A percentile compares a stretch with the other conserved stretches of the same genome.
Evolutionary conservation across 30 jellyfish, hydroid and myxozoan genomes (phyloP).

Genomic region (Nemopilema nomurai): DNA sequence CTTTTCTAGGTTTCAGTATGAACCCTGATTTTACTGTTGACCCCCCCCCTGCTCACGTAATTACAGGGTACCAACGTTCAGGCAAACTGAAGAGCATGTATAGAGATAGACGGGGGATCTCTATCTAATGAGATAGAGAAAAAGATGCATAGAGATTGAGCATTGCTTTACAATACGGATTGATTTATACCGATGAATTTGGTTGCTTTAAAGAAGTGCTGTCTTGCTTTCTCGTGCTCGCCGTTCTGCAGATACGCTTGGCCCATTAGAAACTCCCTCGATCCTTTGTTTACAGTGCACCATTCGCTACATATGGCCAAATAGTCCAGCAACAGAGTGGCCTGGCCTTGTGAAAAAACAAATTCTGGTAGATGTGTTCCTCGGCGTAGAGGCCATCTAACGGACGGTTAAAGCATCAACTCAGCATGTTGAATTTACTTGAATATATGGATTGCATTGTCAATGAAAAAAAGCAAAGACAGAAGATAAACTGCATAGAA

Average conservation of each 20-base stretch:
- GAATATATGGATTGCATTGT: not conserved
- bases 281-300: conserved; percentile 75
- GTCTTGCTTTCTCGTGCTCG: conserved; percentile 76
- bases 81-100: too few relatives aligned
- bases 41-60: too few relatives aligned
- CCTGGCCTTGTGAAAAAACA: conserved; percentile 83
- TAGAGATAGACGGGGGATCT: too few relatives aligned
- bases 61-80: too few relatives aligned
- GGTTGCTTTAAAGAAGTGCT: conserved; percentile 72
- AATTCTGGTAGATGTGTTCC: conserved; percentile 83
- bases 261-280: conserved; percentile 71
- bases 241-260: conserved; percentile 84
- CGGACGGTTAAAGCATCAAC: not conserved
- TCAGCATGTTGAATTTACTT: not conserved
- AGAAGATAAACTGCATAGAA: not conserved
- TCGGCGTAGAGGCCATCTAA: conserved; percentile 54
- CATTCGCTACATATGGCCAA: conserved; percentile 63
- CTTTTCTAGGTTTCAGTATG: too few relatives aligned
- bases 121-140: too few relatives aligned
- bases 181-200: conserved; percentile 83
- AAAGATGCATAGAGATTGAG: too few relatives aligned
- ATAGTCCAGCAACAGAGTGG: conserved; percentile 61
- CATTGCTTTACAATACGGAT: too few relatives aligned
- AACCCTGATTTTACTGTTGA: too few relatives aligned
- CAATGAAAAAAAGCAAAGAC: not conserved